Evolutionary conservation across 37 sponge, comb jelly and placozoan genomes (phyloP), one percentile per base, ranked within the genome.

Genomic region (Cliona cf. orientalis): DNA sequence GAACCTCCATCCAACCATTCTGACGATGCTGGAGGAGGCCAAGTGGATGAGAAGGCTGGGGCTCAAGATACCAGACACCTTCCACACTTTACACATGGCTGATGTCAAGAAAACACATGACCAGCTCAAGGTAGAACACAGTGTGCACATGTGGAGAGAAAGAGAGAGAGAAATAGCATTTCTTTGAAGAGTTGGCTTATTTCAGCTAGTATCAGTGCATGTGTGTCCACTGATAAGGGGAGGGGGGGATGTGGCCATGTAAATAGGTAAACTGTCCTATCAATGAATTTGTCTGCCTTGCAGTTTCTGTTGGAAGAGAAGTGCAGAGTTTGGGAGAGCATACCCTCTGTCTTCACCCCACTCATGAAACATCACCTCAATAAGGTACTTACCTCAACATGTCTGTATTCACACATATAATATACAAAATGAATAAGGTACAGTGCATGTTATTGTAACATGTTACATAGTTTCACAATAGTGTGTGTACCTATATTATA

Each of bases 1-100:
- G 33, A 97, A 97, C 88, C 93, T 97, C 29, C 89, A 92, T 67
- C 76, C 91, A 2, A 41, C 82, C 43, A 78, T 97, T 25, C 65
- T 87, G 19, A 72, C 87, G 58, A 73, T 94, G 79, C 43, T 94
- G 66, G 74, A 87, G 69, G 97, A 97, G 71, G 86, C 90, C 38
- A 86, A 97, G 59, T 97, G 97, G 81, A 91, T 97, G 89, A 45
- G 60, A 41, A 31, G 79, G 2, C 79, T 97, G 36, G 81, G 86
- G 0, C 74, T 92, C 29, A 80, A 88, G 60, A 79, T 92, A 22
- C 94, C 97, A 3, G 53, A 46, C 2, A 43, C 56, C 5, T 62
- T 78, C 33, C 83, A 91, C 56, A 37, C 66, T 17, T 28, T 83
- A 1, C 76, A 75, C 58, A 64, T 76, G 42, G 61, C 89, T 37